These are phyloP conservation scores for Liparis tanakae DNA, from an alignment of 2,797 vertebrate species.

Conservation along the genomic window DNA sequence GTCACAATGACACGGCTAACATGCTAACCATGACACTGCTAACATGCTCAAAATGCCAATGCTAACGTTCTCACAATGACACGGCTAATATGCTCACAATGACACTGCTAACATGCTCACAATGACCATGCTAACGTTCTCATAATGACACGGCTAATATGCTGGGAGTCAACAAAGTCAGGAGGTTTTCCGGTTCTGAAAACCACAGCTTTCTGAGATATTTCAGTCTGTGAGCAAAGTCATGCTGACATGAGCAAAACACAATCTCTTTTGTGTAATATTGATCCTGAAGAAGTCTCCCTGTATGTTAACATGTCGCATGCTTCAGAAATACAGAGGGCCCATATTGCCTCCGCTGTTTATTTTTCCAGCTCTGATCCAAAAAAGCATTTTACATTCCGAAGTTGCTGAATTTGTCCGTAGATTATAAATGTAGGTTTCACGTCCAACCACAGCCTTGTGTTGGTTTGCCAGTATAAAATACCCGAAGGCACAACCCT, in stretches of 20 bases:
- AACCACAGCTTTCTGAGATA: neutral
- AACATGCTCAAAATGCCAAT: too few relatives aligned
- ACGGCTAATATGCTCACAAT: neutral
- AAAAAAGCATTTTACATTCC: conserved; percentile 64
- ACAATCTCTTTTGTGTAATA: neutral
- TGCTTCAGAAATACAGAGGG: conserved; percentile 20
- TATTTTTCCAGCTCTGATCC: conserved; percentile 25
- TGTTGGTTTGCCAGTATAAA: conserved; percentile 68
- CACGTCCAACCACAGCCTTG: conserved; percentile 61
- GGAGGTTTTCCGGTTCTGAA: neutral
- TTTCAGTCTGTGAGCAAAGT: conserved; percentile 5
- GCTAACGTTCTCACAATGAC: too few relatives aligned
- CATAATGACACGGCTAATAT: neutral
- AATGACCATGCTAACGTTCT: neutral
- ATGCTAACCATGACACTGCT: too few relatives aligned
- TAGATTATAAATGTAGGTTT: conserved; percentile 63
- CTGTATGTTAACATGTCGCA: conserved; percentile 4
- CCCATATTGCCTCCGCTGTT: conserved; percentile 7
- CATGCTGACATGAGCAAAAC: conserved; percentile 1
- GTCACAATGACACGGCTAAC: too few relatives aligned
- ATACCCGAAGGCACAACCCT: conserved; percentile 57
- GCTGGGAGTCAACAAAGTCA: neutral
- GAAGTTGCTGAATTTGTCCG: conserved; percentile 58
- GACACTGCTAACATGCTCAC: neutral
- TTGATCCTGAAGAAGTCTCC: neutral